phyloP scores from a whole-genome alignment of 1,140 invertebrate genomes.

The Coelopa frigida region DNA sequence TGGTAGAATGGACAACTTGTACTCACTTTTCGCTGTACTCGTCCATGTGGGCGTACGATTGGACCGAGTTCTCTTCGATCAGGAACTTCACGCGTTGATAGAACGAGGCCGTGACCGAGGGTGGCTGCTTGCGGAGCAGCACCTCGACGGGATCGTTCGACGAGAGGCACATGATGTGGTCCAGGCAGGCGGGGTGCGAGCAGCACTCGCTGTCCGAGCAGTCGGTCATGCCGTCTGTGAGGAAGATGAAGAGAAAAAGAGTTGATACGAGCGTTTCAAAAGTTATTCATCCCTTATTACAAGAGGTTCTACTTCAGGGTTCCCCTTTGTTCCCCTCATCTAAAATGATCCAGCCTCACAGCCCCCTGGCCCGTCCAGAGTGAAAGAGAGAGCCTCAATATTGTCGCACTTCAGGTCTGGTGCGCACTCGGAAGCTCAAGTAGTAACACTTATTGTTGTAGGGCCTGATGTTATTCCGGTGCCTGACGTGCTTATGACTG shows the following conservation, averaged over 20 bases:
- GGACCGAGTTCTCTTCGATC: slow-evolving; percentile 96
- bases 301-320: too few species aligned
- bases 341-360: too few species aligned
- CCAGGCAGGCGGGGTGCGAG: slow-evolving; percentile 69
- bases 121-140: slow-evolving; percentile 87
- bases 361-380: too few species aligned
- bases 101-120: slow-evolving; percentile 92
- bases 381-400: too few species aligned
- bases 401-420: too few species aligned
- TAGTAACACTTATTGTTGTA: too few species aligned
- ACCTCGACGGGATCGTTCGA: slow-evolving; percentile 94
- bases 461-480: too few species aligned
- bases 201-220: slow-evolving; percentile 97
- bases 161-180: slow-evolving; percentile 88
- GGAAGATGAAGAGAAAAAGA: slow-evolving; percentile 8
- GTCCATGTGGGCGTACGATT: slow-evolving; percentile 94
- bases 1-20: too few species aligned
- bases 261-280: background rate
- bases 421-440: too few species aligned
- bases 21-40: slow-evolving; percentile 97
- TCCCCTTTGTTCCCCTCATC: too few species aligned
- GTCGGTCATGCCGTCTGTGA: slow-evolving; percentile 90
- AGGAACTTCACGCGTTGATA: slow-evolving; percentile 97
- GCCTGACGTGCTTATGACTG: too few species aligned
- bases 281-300: too few species aligned